Conservation (phyloP, 64 coral and sea anemone species). For the Anthopleura sola region DNA sequence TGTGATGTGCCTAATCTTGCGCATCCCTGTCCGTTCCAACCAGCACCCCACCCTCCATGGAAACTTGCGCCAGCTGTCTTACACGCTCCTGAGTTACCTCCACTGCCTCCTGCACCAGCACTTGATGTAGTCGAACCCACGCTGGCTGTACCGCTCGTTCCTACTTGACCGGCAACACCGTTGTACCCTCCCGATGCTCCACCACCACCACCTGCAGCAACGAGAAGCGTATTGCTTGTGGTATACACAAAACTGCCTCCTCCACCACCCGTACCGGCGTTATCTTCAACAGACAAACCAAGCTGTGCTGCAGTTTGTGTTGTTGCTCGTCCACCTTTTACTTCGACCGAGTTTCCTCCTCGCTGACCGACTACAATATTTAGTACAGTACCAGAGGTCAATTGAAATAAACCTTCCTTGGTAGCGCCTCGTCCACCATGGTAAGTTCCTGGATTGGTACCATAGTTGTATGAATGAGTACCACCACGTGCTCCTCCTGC, state of each 20-base stretch:
- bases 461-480: slow-evolving; percentile 31
- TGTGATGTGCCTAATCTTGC: neutral
- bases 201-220: slow-evolving; percentile 22
- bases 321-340: slow-evolving; percentile 24
- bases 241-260: slow-evolving; percentile 32
- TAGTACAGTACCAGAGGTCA: slow-evolving; percentile 17
- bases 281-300: slow-evolving; percentile 24
- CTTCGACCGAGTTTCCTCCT: slow-evolving; percentile 51
- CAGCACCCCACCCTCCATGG: too few relatives aligned
- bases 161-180: neutral
- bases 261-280: slow-evolving; percentile 19
- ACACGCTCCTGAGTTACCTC: too few relatives aligned
- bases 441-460: neutral
- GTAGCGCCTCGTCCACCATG: slow-evolving; percentile 10
- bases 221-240: neutral
- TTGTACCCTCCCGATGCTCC: slow-evolving; percentile 17
- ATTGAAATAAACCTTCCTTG: slow-evolving; percentile 14
- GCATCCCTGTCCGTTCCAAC: too few relatives aligned
- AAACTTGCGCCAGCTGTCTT: too few relatives aligned
- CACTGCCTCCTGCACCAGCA: too few relatives aligned
- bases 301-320: slow-evolving; percentile 41
- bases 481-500: slow-evolving; percentile 35
- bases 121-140: too few relatives aligned
- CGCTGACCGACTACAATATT: neutral
- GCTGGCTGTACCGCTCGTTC: too few relatives aligned